Base-by-base conservation (phyloP, 2,888 invertebrate genomes). In the Athalia rosae region DNA sequence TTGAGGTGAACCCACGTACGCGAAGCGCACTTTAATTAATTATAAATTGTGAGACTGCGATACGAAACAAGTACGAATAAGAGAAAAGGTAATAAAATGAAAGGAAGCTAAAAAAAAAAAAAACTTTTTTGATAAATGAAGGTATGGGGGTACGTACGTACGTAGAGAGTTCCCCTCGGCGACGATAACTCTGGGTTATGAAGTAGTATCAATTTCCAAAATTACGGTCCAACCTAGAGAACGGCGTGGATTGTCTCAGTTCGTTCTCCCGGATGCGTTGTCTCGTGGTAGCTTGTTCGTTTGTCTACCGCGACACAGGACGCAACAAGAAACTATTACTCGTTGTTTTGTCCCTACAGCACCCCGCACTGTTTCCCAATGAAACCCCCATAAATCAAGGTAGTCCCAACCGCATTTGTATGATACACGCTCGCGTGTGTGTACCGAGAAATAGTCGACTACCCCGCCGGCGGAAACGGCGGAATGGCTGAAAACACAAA, bases 281-380 rank as follows among this genome's bases (percentile, higher is more conserved):
- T 28, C 79, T 9, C 4, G 8, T 9, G 28, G 41, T 9, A n/a
- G 11, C 56, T 4, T 4, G 28, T 69, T n/a, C 67, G 53, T 67
- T 67, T 79, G 59, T 76, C 63, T 61, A 63, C 77, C 79, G 78
- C 79, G 43, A 9, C 8, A 3, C n/a, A 4, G 41, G 47, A 64
- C 7, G 83, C 82, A 83, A 83, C 86, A 86, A 87, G 85, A 87
- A 87, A 87, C 86, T 87, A 86, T 85, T 85, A 84, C 86, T 81
- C 82, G 84, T 84, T 86, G 84, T 86, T 85, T 84, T 82, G 80
- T 15, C 66, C 45, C n/a, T 9, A 15, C 45, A n/a, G 13, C 64
- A 9, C 8, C 8, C 47, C 15, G 8, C 8, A 0, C 15, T 48
- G 5, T n/a, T 13, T 61, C 28, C 61, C 41, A 41, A n/a, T 47